These are phyloP conservation scores for Verasper variegatus DNA, from an alignment of 2,113 vertebrate species.

Conservation along the genomic window DNA sequence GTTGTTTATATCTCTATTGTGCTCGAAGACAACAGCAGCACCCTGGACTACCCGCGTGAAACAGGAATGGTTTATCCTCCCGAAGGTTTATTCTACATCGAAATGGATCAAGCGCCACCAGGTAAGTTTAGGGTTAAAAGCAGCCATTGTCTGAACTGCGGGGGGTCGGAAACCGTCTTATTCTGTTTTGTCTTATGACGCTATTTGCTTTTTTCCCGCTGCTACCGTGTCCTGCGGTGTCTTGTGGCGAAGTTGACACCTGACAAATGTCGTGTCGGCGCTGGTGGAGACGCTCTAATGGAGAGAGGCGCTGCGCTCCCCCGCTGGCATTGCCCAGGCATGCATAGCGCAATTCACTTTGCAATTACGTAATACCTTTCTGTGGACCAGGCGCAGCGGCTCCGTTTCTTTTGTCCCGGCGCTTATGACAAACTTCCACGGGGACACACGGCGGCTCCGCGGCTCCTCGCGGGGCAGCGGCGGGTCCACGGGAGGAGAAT, in stretches of 20 bases:
- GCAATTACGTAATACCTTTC: conserved; percentile 82
- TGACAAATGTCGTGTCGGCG: conserved; percentile 42
- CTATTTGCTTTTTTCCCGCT: not conserved
- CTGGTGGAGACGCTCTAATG: conserved; percentile 30
- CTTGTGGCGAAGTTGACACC: conserved; percentile 25
- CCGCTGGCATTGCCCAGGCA: conserved; percentile 75
- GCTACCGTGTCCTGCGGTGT: not conserved
- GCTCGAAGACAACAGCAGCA: conserved; percentile 39
- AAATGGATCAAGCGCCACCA: conserved; percentile 82
- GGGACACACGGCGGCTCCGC: not conserved
- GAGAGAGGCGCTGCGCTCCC: conserved; percentile 62
- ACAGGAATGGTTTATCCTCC: conserved; percentile 80
- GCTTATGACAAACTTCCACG: conserved; percentile 30
- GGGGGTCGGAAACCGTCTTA: conserved; percentile 13
- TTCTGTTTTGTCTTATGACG: not conserved
- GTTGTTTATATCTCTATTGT: not conserved
- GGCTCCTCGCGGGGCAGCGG: not conserved
- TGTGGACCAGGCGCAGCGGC: conserved; percentile 70
- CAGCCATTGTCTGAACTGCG: conserved; percentile 68
- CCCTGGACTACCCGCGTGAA: conserved; percentile 67
- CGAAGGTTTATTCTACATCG: conserved; percentile 80
- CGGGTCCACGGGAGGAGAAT: not conserved
- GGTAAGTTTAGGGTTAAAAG: conserved; percentile 75
- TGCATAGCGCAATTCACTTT: conserved; percentile 79
- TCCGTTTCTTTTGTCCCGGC: conserved; percentile 71